Conservation (phyloP, 2,797 vertebrate species). For the Pteronotus mesoamericanus region DNA sequence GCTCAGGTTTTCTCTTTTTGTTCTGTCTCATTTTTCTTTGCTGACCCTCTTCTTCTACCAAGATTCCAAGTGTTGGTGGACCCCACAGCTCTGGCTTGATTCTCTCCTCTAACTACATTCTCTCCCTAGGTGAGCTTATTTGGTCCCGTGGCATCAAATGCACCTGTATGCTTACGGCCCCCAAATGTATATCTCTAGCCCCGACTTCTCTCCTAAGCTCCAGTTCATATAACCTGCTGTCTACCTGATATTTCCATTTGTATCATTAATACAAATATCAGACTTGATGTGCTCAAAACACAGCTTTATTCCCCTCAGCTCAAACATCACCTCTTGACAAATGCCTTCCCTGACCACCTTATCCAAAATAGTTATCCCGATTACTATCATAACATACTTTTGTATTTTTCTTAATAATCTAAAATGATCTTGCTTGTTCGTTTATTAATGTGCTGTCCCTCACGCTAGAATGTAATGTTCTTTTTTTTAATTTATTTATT, state of each 20-base stretch:
- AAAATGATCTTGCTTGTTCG: neutral
- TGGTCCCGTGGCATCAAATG: neutral
- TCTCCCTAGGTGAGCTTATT: neutral
- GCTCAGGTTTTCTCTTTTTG: neutral
- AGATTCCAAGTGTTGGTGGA: neutral
- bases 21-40: neutral
- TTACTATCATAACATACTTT: neutral
- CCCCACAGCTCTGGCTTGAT: neutral
- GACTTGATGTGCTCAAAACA: neutral
- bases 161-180: neutral
- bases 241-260: neutral
- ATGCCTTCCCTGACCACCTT: neutral
- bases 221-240: neutral
- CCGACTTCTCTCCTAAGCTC: neutral
- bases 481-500: too few relatives aligned
- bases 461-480: neutral
- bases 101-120: neutral
- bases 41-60: neutral
- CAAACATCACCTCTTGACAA: neutral
- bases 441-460: neutral
- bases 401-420: neutral
- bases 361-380: neutral
- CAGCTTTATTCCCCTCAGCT: neutral
- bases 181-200: neutral
- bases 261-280: neutral